Base-by-base conservation (phyloP, 2,888 invertebrate species). In the Drosophila affinis region DNA sequence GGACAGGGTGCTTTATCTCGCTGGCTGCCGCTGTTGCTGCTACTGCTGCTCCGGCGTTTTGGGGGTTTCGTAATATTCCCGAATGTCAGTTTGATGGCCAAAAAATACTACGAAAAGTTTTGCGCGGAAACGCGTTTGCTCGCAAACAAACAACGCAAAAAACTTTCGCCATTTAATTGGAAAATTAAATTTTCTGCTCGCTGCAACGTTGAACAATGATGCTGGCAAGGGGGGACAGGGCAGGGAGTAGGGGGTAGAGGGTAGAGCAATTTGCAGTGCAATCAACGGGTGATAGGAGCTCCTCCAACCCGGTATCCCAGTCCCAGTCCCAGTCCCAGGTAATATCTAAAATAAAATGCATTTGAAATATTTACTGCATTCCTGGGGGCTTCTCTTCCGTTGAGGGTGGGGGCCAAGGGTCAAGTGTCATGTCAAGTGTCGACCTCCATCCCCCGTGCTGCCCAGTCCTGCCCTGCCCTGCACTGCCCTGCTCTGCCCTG, bases 141-240 rank as follows among this genome's bases (percentile, higher is more conserved):
- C 27, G 10, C 49, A 55, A 54, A 49, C n/a, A 49, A 17, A 46
- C 27, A 55, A 54, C 57, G 54, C 49, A 48, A 29, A 60, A 51
- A 87, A 72, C 63, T 67, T 81, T 77, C 71, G 75, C 78, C 74
- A 83, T 90, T 90, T 90, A 90, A 91, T 91, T 90, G 90, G 89
- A 90, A 90, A 90, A 91, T 90, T 87, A 90, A 91, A 90, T 91
- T 90, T 83, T 57, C 76, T 88, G 77, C 78, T 73, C 55, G 39
- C 39, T 62, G 57, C 72, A 45, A 47, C 47, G 58, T 17, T 24
- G n/a, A 70, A 59, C 70, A 61, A 62, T 71, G 63, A 39, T 3
- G 32, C 10, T 29, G 29, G 32, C 9, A 3, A 12, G 12, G 12
- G 10, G 12, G 12, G 1, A 12, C 34, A 5, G 34, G 34, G 34